Conservation (phyloP, 2,797 vertebrate genomes). For the Triplophysa bombifrons region DNA sequence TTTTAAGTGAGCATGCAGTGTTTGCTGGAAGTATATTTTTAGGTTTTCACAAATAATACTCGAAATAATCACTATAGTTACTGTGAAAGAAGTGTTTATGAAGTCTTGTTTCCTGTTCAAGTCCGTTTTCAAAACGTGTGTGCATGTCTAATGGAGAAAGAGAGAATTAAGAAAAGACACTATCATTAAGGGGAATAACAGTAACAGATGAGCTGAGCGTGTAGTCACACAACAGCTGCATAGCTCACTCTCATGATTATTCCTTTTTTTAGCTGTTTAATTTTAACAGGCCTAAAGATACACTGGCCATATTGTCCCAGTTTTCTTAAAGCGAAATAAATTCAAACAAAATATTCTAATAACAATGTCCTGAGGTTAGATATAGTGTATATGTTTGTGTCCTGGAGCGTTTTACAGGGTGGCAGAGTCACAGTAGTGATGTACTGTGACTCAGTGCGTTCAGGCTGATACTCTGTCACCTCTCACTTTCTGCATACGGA, state of each 20-base stretch:
- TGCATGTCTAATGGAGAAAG: neutral
- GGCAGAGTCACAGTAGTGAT: conserved; percentile 21
- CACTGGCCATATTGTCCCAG: neutral
- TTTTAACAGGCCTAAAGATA: neutral
- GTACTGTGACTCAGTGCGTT: conserved; percentile 31
- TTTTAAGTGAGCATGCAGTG: neutral
- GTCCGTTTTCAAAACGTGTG: conserved; percentile 7
- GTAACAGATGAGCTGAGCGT: conserved; percentile 11
- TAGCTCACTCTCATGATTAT: neutral
- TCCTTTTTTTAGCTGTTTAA: neutral
- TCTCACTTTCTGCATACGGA: conserved; percentile 18
- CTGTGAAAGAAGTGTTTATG: neutral
- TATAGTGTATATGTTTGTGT: conserved; percentile 5
- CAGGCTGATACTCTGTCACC: conserved; percentile 34
- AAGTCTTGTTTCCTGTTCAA: neutral
- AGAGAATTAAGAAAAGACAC: too few species aligned
- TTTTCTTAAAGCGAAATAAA: neutral
- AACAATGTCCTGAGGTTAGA: neutral
- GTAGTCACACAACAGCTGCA: neutral
- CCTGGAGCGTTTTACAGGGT: conserved; percentile 5
- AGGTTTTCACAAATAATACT: neutral
- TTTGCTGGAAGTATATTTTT: neutral
- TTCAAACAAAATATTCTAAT: neutral
- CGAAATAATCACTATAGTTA: neutral
- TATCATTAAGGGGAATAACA: neutral